Conservation (phyloP, 2,888 invertebrate genomes). For the Serripes groenlandicus region DNA sequence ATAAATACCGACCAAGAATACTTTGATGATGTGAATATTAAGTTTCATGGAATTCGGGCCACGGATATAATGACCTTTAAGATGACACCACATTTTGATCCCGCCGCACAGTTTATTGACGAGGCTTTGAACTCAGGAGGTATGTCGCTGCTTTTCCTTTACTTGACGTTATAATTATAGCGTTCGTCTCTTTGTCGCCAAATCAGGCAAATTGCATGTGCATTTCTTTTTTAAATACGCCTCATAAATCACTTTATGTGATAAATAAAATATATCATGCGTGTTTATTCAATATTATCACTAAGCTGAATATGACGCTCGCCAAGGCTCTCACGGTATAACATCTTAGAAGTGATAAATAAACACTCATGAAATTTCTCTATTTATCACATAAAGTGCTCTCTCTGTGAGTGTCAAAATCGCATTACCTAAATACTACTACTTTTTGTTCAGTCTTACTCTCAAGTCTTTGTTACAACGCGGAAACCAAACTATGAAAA, state of each 20-base stretch:
- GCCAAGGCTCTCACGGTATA: too few relatives aligned
- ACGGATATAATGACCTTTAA: slow-evolving; percentile 92
- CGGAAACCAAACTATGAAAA: too few relatives aligned
- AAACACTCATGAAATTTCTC: too few relatives aligned
- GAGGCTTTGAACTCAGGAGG: slow-evolving; percentile 87
- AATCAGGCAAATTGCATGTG: neutral
- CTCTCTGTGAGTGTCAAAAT: too few relatives aligned
- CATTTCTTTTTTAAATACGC: neutral
- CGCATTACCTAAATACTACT: too few relatives aligned
- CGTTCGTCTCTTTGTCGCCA: too few relatives aligned
- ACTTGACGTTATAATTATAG: slow-evolving; percentile 91
- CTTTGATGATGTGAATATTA: slow-evolving; percentile 91
- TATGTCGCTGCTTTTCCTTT: slow-evolving; percentile 83
- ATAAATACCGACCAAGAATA: slow-evolving; percentile 92
- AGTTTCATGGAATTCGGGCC: slow-evolving; percentile 93
- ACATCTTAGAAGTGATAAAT: too few relatives aligned
- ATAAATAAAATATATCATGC: neutral
- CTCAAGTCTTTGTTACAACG: too few relatives aligned
- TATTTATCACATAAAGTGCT: too few relatives aligned
- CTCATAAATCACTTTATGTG: neutral
- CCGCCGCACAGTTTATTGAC: slow-evolving; percentile 93
- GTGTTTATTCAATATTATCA: neutral
- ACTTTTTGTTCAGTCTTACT: too few relatives aligned
- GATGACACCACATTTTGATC: slow-evolving; percentile 93
- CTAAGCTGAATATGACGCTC: too few relatives aligned